phyloP scores from a whole-genome alignment of 2,888 invertebrate species.

The Ecliptopera silaceata region DNA sequence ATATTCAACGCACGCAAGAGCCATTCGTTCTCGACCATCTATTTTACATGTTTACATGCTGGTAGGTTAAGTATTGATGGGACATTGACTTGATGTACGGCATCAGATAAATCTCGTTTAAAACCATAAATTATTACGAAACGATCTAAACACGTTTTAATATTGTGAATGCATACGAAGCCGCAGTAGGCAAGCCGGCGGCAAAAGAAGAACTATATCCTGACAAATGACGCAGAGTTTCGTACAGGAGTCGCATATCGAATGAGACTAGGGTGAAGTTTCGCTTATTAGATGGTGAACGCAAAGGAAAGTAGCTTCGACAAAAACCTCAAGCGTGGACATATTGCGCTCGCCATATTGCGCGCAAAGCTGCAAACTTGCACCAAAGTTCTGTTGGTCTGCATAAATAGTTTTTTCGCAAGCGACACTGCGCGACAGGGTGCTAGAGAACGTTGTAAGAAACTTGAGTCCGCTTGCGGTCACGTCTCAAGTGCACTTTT shows the following conservation, averaged over 20 bases:
- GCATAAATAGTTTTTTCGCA: conserved; percentile 63
- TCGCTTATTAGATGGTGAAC: conserved; percentile 77
- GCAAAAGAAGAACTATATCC: conserved; percentile 39
- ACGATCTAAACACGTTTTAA: conserved; percentile 28
- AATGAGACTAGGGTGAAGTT: conserved; percentile 75
- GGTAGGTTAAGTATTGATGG: conserved; percentile 37
- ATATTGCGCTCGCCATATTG: conserved; percentile 75
- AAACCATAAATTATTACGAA: conserved; percentile 31
- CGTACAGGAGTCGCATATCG: conserved; percentile 73
- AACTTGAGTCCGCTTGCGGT: conserved; percentile 48
- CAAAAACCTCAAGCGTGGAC: conserved; percentile 73
- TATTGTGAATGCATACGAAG: conserved; percentile 35
- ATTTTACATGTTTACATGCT: conserved; percentile 50
- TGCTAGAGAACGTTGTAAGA: conserved; percentile 43
- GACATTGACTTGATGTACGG: conserved; percentile 22
- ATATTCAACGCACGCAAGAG: conserved; percentile 54
- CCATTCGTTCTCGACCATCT: conserved; percentile 52
- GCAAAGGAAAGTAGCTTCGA: conserved; percentile 73
- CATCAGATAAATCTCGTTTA: conserved; percentile 30
- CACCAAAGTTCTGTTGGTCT: conserved; percentile 63
- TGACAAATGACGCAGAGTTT: conserved; percentile 64
- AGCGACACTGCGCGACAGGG: conserved; percentile 33
- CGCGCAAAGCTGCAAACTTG: conserved; percentile 68
- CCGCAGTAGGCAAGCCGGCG: conserved; percentile 31
- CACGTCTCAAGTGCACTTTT: conserved; percentile 54